A percentile compares a stretch with the other conserved stretches of the same genome.
Conservation (phyloP, 2,113 vertebrate species). For the Actenoides lindsayi region DNA sequence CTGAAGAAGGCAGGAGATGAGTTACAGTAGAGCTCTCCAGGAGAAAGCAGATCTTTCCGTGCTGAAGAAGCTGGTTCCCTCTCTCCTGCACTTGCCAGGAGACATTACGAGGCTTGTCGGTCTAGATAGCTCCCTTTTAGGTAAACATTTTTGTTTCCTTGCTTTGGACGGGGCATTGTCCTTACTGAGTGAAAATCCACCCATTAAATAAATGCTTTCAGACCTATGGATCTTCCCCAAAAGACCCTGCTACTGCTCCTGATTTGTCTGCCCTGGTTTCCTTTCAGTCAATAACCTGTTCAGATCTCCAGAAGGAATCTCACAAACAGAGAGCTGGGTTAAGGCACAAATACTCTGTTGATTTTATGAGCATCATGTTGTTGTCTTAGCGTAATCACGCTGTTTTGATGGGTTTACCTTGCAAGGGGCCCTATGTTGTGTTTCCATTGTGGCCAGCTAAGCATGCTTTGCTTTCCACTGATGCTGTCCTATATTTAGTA, state of each 20-base stretch:
- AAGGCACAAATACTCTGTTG: background rate
- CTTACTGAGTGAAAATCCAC: background rate
- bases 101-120: background rate
- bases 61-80: background rate
- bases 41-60: background rate
- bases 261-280: background rate
- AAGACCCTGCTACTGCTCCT: background rate
- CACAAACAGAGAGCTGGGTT: background rate
- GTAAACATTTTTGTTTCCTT: background rate
- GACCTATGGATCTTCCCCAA: background rate
- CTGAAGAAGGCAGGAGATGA: background rate
- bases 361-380: background rate
- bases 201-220: slow-evolving; percentile 12
- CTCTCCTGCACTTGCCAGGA: background rate
- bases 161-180: background rate
- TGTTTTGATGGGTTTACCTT: slow-evolving; percentile 29
- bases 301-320: background rate
- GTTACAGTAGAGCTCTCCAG: background rate
- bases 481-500: slow-evolving; percentile 48
- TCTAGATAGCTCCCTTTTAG: background rate
- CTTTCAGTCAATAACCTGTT: background rate
- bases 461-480: slow-evolving; percentile 15
- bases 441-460: slow-evolving; percentile 1
- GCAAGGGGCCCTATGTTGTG: background rate
- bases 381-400: slow-evolving; percentile 8